Evolutionary conservation across 2,113 vertebrate genomes (phyloP).

Genomic region (Marmota monax): DNA sequence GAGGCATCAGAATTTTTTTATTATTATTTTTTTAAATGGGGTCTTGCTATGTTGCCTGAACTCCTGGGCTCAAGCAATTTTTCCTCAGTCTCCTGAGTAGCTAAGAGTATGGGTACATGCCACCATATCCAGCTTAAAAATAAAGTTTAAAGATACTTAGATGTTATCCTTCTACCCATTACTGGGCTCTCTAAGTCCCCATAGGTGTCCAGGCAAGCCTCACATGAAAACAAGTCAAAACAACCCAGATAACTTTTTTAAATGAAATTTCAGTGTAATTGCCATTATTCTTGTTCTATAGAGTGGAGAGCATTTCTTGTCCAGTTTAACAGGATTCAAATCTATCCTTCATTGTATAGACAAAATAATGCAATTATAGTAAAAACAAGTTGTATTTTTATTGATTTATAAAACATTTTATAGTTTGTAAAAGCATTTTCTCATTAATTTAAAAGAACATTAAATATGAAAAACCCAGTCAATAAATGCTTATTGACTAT

Average conservation of each 20-base stretch:
- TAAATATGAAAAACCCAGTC: neutral
- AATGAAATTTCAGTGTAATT: slow-evolving; percentile 47
- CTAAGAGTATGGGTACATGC: no score
- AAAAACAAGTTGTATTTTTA: neutral
- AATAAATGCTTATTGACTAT: neutral
- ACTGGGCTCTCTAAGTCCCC: neutral
- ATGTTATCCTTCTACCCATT: neutral
- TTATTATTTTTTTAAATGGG: no score
- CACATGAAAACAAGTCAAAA: slow-evolving; percentile 13
- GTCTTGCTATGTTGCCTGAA: neutral
- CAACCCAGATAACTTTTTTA: neutral
- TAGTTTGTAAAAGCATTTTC: slow-evolving; percentile 55
- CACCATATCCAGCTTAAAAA: neutral
- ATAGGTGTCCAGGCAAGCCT: neutral
- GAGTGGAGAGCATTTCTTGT: slow-evolving; percentile 13
- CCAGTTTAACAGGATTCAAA: slow-evolving; percentile 40
- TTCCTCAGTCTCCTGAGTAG: neutral
- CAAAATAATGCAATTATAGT: slow-evolving; percentile 46
- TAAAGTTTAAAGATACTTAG: neutral
- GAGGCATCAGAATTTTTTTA: no score
- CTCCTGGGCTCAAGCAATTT: neutral
- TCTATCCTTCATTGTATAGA: neutral
- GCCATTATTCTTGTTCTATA: neutral
- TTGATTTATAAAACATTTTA: slow-evolving; percentile 43
- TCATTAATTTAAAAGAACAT: slow-evolving; percentile 48